Base-by-base conservation (phyloP, 1,140 invertebrate species). In the Zaprionus africanus region DNA sequence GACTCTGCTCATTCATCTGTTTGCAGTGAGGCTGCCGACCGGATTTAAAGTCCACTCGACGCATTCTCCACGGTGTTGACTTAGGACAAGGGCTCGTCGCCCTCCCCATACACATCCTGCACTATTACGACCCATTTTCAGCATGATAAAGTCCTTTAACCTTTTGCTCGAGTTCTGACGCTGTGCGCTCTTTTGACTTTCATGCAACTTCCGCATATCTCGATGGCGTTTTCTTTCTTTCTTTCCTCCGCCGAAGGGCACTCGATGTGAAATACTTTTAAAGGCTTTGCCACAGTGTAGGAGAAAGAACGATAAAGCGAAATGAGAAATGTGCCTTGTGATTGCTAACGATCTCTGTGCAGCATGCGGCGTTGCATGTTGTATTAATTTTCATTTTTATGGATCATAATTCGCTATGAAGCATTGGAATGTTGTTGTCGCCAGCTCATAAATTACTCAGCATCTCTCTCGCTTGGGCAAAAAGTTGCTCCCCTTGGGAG, bases 81-180 rank as follows among this genome's bases (percentile, higher is more conserved):
- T 70, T 26, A 41, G 19, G 38, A 15, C 31, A 41, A 26, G 60
- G 38, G 28, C 53, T 38, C 28, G n/a, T 17, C 15, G 15, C 41
- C 41, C n/a, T 7, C 4, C 4, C 41, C 41, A 9, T 7, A 4
- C 41, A 46, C 41, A 46, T 46, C n/a, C 41, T 15, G 4, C 36
- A 19, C 19, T 19, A 36, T 51, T 51, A 19, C 46, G 46, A 22
- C 17, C 46, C 46, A 51, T 24, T 51, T 51, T 51, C 19, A 22
- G 46, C 66, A 76, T 63, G 66, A 71, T 79, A 79, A 79, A 81
- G 79, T 81, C 79, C 79, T 81, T 81, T 81, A 81, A 81, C 79
- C 79, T 81, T 76, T 81, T 81, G 76, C 79, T 81, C 76, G 79
- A 81, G 62, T 62, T 77, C 24, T 62, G 17, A 41, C 38, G 38